phyloP scores from a whole-genome alignment of 2,113 vertebrate species.

The Corvus moneduloides region DNA sequence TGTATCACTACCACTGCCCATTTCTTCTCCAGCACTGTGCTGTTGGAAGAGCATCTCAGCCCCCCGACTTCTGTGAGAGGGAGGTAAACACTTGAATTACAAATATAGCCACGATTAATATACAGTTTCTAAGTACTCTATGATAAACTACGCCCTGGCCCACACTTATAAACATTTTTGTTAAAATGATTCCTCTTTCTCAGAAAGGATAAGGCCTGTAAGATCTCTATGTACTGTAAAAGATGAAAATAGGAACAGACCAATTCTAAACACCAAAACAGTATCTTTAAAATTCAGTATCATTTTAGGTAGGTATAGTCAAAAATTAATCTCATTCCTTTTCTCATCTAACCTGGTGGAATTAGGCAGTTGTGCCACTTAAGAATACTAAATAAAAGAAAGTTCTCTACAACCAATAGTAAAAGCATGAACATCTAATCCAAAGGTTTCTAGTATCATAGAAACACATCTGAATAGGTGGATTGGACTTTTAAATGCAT shows the following conservation, averaged over 20 bases:
- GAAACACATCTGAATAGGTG: neutral
- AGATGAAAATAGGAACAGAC: neutral
- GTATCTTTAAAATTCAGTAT: neutral
- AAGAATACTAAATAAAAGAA: neutral
- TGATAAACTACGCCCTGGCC: neutral
- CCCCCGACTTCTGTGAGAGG: neutral
- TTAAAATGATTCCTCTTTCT: neutral
- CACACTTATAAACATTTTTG: neutral
- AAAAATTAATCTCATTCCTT: neutral
- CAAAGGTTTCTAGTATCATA: neutral
- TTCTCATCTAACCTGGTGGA: neutral
- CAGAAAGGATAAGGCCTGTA: neutral
- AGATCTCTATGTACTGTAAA: neutral
- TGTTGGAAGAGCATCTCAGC: neutral
- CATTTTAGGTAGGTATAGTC: neutral
- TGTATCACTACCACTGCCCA: rapidly evolving
- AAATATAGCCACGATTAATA: constrained; percentile 14
- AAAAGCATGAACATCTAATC: neutral
- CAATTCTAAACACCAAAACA: neutral
- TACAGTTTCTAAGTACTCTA: neutral
- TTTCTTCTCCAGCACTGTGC: neutral
- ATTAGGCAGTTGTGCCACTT: neutral
- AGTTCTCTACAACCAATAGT: neutral
- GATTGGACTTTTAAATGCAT: neutral
- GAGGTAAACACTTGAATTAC: neutral